Percentiles rank a stretch among this genome's conserved stretches.
phyloP scores from a whole-genome alignment of 2,113 vertebrate species.

The Vulpes lagopus region DNA sequence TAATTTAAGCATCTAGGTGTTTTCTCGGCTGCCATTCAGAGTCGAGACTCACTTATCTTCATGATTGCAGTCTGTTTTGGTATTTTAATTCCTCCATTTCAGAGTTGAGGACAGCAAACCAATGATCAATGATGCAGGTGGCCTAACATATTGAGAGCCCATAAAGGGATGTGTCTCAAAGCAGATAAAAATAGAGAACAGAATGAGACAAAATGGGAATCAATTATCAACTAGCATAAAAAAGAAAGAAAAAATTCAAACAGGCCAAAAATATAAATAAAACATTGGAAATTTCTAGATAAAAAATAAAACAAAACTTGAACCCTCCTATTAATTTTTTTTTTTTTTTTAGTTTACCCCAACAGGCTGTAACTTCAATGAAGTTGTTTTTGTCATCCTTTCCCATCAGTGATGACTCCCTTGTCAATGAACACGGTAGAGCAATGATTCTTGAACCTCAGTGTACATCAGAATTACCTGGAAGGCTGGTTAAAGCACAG shows the following conservation, averaged over 20 bases:
- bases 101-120: not conserved
- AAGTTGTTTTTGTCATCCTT: not conserved
- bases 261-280: not conserved
- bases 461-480: not conserved
- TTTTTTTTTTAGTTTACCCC: not conserved
- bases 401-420: not conserved
- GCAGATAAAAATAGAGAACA: not conserved
- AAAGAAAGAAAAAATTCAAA: not conserved
- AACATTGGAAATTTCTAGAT: not conserved
- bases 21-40: conserved; percentile 11
- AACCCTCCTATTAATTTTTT: not conserved
- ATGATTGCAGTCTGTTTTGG: not conserved
- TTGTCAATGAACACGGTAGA: rapidly evolving
- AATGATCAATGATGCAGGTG: not conserved
- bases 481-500: not conserved
- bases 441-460: not conserved
- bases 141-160: not conserved
- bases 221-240: not conserved
- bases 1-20: not conserved
- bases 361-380: not conserved
- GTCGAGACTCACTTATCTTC: not conserved
- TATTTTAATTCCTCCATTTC: conserved; percentile 25
- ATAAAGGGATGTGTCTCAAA: not conserved
- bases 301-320: not conserved
- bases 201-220: not conserved